phyloP scores from a whole-genome alignment of 1,140 invertebrate genomes.

The Hypothenemus hampei region DNA sequence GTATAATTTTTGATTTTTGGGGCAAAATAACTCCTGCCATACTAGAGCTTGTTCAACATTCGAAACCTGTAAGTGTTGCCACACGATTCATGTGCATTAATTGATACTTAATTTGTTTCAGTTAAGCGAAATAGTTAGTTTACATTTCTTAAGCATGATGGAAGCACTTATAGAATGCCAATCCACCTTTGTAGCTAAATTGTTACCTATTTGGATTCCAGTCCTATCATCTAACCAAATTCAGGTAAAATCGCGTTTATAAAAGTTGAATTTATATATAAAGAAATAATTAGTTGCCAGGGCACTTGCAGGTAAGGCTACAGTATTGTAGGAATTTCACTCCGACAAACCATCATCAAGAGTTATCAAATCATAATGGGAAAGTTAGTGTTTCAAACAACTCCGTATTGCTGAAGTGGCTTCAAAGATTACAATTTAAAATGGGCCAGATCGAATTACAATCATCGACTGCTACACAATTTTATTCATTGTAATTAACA shows the following conservation, averaged over 20 bases:
- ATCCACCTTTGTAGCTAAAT: slow-evolving; percentile 82
- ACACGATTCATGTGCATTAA: background rate
- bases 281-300: slow-evolving; percentile 70
- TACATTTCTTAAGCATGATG: slow-evolving; percentile 93
- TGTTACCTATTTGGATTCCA: slow-evolving; percentile 84
- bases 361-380: slow-evolving; percentile 39
- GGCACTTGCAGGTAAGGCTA: slow-evolving; percentile 83
- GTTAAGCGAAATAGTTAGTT: slow-evolving; percentile 95
- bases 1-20: slow-evolving; percentile 97
- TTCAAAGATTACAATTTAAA: slow-evolving; percentile 93
- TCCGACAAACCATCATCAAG: slow-evolving; percentile 49
- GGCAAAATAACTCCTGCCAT: slow-evolving; percentile 94
- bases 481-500: slow-evolving; percentile 68
- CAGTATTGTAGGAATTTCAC: slow-evolving; percentile 80
- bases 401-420: slow-evolving; percentile 68
- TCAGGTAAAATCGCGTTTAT: slow-evolving; percentile 53
- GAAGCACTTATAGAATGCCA: slow-evolving; percentile 95
- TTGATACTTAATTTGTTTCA: slow-evolving; percentile 44
- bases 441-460: slow-evolving; percentile 97
- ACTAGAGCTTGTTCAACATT: slow-evolving; percentile 87
- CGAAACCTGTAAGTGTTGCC: slow-evolving; percentile 71
- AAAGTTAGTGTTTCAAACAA: slow-evolving; percentile 44
- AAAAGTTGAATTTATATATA: slow-evolving; percentile 11
- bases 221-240: slow-evolving; percentile 85
- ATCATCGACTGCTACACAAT: slow-evolving; percentile 85